phyloP scores from a whole-genome alignment of 2,113 vertebrate genomes.

The Alligator sinensis region DNA sequence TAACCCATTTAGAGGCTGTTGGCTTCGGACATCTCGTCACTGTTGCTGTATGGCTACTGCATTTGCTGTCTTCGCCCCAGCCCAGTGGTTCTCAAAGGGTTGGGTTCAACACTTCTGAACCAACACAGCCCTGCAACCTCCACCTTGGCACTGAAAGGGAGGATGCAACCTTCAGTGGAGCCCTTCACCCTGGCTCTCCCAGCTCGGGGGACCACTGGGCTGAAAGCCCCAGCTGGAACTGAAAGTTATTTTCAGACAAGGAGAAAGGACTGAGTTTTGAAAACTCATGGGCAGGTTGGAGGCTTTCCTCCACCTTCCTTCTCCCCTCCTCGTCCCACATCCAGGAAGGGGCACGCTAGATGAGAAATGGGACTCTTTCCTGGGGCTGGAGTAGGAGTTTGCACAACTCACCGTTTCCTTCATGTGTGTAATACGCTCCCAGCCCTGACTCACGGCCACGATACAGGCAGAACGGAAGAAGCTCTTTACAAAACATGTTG shows the following conservation, averaged over 20 bases:
- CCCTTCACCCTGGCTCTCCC: no score
- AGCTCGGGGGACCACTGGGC: no score
- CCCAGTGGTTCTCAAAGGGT: no score
- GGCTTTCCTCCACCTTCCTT: rapidly evolving
- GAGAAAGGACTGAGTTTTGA: neutral
- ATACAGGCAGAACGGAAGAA: neutral
- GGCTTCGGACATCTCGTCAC: no score
- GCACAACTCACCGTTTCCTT: rapidly evolving
- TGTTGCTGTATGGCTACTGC: no score
- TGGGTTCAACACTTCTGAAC: no score
- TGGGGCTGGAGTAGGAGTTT: neutral
- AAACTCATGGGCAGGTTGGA: neutral
- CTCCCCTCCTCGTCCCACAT: rapidly evolving
- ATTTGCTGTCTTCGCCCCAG: no score
- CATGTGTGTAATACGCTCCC: rapidly evolving
- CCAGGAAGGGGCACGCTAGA: rapidly evolving
- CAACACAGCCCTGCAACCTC: no score
- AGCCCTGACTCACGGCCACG: neutral
- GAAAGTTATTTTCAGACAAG: neutral
- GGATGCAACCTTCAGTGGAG: no score
- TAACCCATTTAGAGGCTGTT: no score
- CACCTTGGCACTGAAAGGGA: no score
- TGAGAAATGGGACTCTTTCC: rapidly evolving
- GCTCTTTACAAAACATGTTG: neutral
- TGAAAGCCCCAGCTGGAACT: no score